Conservation (phyloP, 1,140 invertebrate genomes). For the Brachionus rotundiformis region DNA sequence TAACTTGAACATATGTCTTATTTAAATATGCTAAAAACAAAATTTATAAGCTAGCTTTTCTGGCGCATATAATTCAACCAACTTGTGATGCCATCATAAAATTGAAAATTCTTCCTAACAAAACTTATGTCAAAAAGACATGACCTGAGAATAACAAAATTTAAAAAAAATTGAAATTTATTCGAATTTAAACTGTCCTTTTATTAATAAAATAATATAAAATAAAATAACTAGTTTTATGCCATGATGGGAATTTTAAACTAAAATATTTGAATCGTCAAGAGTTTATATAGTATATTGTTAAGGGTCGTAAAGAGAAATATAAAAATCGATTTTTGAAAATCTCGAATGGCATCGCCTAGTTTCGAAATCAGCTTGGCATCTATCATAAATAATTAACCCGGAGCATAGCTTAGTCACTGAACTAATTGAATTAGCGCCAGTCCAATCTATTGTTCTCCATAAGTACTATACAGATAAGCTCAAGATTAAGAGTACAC, state of each 20-base stretch:
- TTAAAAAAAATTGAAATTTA: too few relatives aligned
- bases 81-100: too few relatives aligned
- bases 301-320: not conserved
- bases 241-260: not conserved
- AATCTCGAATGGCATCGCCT: conserved; percentile 32
- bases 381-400: not conserved
- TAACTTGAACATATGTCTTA: too few relatives aligned
- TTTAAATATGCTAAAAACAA: too few relatives aligned
- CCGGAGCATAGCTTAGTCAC: not conserved
- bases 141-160: too few relatives aligned
- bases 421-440: conserved; percentile 18
- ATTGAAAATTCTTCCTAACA: too few relatives aligned
- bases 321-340: not conserved
- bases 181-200: too few relatives aligned
- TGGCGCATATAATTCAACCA: too few relatives aligned
- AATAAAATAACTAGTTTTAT: not conserved
- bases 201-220: not conserved
- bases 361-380: not conserved
- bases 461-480: not conserved
- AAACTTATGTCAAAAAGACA: too few relatives aligned
- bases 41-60: too few relatives aligned
- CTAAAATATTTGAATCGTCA: not conserved
- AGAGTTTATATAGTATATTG: not conserved
- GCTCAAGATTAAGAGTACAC: not conserved
- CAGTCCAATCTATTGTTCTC: not conserved